phyloP scores from a whole-genome alignment of 2,113 vertebrate genomes.

The Hippocampus zosterae region DNA sequence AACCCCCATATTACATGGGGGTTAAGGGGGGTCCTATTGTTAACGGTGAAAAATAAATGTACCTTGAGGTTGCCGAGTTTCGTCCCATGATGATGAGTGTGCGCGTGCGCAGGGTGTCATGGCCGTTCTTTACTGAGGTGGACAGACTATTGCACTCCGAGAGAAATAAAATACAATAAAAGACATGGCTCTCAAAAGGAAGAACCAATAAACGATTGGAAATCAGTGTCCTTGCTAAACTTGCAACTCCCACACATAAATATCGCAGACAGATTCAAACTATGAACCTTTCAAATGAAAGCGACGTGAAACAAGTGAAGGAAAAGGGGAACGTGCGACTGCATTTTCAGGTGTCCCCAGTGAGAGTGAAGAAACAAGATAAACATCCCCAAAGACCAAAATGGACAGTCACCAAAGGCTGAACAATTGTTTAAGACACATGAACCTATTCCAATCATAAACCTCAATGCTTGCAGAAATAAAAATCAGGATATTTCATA shows the following conservation, averaged over 20 bases:
- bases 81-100: constrained; percentile 34
- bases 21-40: constrained; percentile 53
- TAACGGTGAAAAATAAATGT: constrained; percentile 53
- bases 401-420: constrained; percentile 42
- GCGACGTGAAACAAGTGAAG: constrained; percentile 61
- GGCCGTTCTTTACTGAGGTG: constrained; percentile 66
- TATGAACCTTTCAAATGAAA: constrained; percentile 63
- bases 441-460: constrained; percentile 50
- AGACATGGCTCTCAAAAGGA: constrained; percentile 66
- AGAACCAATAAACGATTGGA: constrained; percentile 42
- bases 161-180: constrained; percentile 42
- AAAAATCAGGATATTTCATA: constrained; percentile 55
- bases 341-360: constrained; percentile 63
- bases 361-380: background rate
- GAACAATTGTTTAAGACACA: constrained; percentile 44
- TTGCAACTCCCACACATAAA: constrained; percentile 68
- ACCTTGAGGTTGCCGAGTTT: constrained; percentile 50
- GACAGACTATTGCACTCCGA: constrained; percentile 77
- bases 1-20: too few relatives aligned
- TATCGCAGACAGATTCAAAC: constrained; percentile 68
- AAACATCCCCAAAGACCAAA: constrained; percentile 37
- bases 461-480: constrained; percentile 46
- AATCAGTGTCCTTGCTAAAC: constrained; percentile 59
- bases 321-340: constrained; percentile 56
- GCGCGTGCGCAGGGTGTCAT: constrained; percentile 44